These are phyloP conservation scores for Acrobasis suavella DNA, from an alignment of 2,888 invertebrate genomes.

Conservation along the genomic window DNA sequence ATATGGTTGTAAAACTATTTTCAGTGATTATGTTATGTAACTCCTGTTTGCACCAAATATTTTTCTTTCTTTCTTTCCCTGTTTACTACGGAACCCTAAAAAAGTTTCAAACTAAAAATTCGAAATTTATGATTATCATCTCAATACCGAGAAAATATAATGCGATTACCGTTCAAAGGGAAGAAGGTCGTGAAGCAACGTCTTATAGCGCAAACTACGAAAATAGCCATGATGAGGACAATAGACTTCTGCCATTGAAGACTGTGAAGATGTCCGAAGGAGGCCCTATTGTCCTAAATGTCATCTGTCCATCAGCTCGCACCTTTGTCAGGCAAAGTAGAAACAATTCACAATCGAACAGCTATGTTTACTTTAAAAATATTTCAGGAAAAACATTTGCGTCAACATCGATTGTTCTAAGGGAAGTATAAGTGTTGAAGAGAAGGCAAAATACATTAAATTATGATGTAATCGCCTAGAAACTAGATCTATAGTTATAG, in stretches of 20 bases:
- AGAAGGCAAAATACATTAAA: no score
- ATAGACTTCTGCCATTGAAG: constrained; percentile 1
- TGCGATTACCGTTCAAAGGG: no score
- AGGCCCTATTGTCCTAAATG: background rate
- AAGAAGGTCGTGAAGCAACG: background rate
- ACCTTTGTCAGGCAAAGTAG: background rate
- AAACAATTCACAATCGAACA: background rate
- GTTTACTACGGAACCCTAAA: no score
- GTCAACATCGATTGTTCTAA: background rate
- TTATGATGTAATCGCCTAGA: no score
- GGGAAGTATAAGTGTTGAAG: background rate
- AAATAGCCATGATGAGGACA: constrained; percentile 1
- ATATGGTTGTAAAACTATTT: no score
- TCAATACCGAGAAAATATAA: no score
- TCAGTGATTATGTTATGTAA: no score
- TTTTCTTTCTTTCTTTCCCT: no score
- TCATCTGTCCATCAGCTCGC: constrained; percentile 6
- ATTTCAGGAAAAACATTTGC: background rate
- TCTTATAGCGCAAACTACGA: background rate
- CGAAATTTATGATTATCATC: no score
- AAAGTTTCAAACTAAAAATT: no score
- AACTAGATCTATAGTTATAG: no score
- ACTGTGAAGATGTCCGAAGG: background rate
- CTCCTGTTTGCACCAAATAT: no score
- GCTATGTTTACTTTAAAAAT: background rate